A percentile compares a stretch with the other conserved stretches of the same genome.
These are phyloP conservation scores for Dryas iulia DNA, from an alignment of 1,140 invertebrate species.

Conservation along the genomic window DNA sequence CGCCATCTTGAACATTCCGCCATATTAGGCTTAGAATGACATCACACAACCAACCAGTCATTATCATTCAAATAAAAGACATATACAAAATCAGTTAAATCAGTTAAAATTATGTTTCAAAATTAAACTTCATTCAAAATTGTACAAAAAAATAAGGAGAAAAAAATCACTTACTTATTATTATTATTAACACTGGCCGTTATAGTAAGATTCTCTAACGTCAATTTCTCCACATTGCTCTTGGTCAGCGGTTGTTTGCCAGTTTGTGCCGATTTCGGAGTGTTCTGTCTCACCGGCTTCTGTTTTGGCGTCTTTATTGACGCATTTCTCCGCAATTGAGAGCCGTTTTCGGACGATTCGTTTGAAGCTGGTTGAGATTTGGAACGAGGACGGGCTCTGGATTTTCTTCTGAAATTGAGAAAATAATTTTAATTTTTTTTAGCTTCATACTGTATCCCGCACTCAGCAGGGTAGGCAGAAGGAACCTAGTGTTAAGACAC, in stretches of 20 bases:
- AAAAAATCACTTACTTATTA: neutral
- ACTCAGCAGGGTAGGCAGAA: too few relatives aligned
- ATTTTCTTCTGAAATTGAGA: conserved; percentile 41
- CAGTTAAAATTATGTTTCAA: too few relatives aligned
- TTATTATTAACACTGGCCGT: conserved; percentile 50
- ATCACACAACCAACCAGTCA: too few relatives aligned
- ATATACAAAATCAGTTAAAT: too few relatives aligned
- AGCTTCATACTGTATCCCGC: too few relatives aligned
- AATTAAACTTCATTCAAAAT: too few relatives aligned
- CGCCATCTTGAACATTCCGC: too few relatives aligned
- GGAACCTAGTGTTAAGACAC: too few relatives aligned
- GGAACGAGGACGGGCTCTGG: conserved; percentile 49
- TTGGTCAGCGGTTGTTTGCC: neutral
- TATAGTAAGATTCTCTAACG: conserved; percentile 65
- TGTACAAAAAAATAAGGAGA: neutral
- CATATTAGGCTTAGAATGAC: too few relatives aligned
- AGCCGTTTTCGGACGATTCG: conserved; percentile 54
- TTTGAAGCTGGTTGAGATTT: conserved; percentile 64
- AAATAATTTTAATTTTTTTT: too few relatives aligned
- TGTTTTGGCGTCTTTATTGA: conserved; percentile 55
- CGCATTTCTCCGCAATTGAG: conserved; percentile 48
- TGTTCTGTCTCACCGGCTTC: conserved; percentile 30
- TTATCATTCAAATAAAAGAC: too few relatives aligned
- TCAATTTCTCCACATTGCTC: conserved; percentile 42
- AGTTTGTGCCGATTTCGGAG: conserved; percentile 13